phyloP scores from a whole-genome alignment of 2,113 vertebrate genomes.

The Eira barbara region DNA sequence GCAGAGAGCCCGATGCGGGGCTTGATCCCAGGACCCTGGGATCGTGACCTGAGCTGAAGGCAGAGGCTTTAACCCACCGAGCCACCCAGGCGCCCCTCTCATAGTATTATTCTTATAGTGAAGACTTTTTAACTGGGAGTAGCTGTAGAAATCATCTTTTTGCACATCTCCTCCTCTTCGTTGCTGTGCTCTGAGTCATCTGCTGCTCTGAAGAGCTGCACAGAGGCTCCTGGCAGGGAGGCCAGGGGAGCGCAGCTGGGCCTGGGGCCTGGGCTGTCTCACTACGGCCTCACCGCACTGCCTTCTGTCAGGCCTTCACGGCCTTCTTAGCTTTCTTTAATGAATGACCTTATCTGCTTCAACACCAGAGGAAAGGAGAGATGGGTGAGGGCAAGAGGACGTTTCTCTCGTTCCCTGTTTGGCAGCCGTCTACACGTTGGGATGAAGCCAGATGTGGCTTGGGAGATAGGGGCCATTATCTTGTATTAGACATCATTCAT shows the following conservation, averaged over 20 bases:
- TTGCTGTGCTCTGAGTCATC: accelerated
- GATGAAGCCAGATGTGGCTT: not conserved
- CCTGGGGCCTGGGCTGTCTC: not conserved
- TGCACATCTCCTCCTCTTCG: not conserved
- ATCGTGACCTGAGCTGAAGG: too few species aligned
- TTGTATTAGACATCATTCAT: not conserved
- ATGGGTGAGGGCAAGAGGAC: not conserved
- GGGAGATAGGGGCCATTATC: not conserved
- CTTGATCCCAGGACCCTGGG: too few species aligned
- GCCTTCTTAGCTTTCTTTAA: not conserved
- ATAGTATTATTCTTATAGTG: not conserved
- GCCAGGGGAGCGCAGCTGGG: not conserved
- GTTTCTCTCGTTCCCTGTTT: not conserved
- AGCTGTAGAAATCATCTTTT: not conserved
- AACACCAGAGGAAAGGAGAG: not conserved
- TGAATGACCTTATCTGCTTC: not conserved
- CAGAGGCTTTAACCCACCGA: too few species aligned
- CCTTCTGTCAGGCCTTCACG: not conserved
- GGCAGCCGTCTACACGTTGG: not conserved
- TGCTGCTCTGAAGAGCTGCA: not conserved
- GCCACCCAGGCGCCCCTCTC: too few species aligned
- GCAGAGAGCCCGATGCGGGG: too few species aligned
- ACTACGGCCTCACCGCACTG: not conserved
- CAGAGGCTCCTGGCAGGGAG: not conserved
- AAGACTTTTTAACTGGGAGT: not conserved